Conservation (phyloP, 2,888 invertebrate species). For the Xylota sylvarum region DNA sequence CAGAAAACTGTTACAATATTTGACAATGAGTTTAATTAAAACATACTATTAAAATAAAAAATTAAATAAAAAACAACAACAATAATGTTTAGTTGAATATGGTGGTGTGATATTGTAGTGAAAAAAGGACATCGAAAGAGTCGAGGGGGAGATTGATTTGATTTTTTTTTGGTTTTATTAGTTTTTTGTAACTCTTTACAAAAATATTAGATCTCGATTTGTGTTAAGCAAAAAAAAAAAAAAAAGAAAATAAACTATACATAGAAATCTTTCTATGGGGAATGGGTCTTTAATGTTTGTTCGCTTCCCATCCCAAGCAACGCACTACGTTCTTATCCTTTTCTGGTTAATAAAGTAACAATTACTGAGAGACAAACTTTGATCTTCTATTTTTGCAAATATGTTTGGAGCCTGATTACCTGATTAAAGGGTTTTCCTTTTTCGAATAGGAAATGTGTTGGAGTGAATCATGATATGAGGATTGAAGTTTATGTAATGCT, state of each 20-base stretch:
- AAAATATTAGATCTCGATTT: constrained; percentile 69
- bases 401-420: constrained; percentile 28
- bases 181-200: constrained; percentile 61
- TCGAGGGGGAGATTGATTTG: neutral
- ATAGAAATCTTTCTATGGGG: neutral
- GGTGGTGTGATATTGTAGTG: constrained; percentile 49
- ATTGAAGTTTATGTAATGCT: constrained; percentile 22
- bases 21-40: constrained; percentile 54
- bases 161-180: constrained; percentile 9
- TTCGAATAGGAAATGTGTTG: constrained; percentile 18
- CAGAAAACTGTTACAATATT: constrained; percentile 60
- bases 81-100: constrained; percentile 29
- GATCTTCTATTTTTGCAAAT: constrained; percentile 54
- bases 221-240: constrained; percentile 36
- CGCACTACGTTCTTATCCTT: neutral
- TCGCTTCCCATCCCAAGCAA: constrained; percentile 15
- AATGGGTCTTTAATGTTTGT: constrained; percentile 5
- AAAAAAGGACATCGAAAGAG: constrained; percentile 43
- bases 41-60: neutral
- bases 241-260: neutral
- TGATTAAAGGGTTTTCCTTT: constrained; percentile 13
- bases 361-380: constrained; percentile 12
- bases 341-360: constrained; percentile 15
- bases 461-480: constrained; percentile 7
- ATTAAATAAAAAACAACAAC: constrained; percentile 18